Conservation (phyloP, 1,140 invertebrate species). For the Ylistrum balloti region DNA sequence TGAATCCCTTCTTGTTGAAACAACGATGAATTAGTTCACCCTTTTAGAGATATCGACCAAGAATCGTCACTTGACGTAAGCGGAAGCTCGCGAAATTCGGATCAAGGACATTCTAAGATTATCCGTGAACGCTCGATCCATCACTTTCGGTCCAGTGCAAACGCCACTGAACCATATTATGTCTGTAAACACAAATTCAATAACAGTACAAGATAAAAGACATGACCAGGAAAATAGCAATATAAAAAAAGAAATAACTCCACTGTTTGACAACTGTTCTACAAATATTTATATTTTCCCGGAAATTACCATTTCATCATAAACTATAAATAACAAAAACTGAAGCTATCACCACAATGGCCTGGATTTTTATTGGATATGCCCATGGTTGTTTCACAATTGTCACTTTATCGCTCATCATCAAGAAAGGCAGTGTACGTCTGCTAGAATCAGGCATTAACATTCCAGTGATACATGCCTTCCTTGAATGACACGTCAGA, state of each 20-base stretch:
- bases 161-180: background rate
- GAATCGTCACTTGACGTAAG: too few relatives aligned
- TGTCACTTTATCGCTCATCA: background rate
- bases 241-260: background rate
- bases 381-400: background rate
- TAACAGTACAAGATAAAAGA: background rate
- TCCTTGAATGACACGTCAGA: background rate
- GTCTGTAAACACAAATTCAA: background rate
- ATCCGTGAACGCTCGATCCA: background rate
- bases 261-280: background rate
- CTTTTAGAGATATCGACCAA: too few relatives aligned
- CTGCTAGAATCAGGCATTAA: background rate
- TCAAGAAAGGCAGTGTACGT: background rate
- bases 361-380: background rate
- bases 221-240: background rate
- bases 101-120: background rate
- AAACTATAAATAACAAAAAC: background rate
- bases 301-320: background rate
- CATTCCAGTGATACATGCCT: background rate
- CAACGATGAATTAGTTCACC: too few relatives aligned
- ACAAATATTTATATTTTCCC: background rate
- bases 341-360: background rate
- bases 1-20: too few relatives aligned
- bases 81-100: too few relatives aligned
- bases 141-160: background rate